These are phyloP conservation scores for Bungarus multicinctus DNA, from an alignment of 2,113 vertebrate species.

Conservation along the genomic window DNA sequence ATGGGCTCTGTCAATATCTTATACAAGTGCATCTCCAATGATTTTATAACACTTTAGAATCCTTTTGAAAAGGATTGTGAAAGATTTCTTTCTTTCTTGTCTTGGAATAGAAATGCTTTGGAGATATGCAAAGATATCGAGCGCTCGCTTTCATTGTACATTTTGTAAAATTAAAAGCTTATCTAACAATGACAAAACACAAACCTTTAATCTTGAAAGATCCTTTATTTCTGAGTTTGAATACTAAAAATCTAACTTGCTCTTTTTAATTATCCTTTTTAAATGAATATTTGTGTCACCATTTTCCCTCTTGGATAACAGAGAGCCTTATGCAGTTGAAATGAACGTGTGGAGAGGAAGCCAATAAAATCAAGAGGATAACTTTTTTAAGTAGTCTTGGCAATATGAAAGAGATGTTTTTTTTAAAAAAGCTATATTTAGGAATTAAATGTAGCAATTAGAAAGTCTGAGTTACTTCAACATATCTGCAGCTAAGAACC, in stretches of 20 bases:
- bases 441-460: background rate
- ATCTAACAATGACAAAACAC: background rate
- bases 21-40: background rate
- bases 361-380: background rate
- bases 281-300: background rate
- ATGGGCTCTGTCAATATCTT: background rate
- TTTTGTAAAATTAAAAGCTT: slow-evolving; percentile 4
- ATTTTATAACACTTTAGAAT: background rate
- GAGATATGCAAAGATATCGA: background rate
- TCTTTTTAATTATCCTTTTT: slow-evolving; percentile 7
- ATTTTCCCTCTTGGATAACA: background rate
- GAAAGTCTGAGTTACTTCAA: background rate
- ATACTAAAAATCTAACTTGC: slow-evolving; percentile 1
- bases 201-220: slow-evolving; percentile 10
- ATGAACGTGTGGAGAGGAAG: background rate
- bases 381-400: background rate
- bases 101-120: background rate
- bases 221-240: background rate
- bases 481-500: background rate
- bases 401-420: background rate
- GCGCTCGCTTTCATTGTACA: background rate
- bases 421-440: background rate
- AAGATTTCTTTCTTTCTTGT: background rate
- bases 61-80: background rate
- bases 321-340: background rate